Conservation (phyloP, 2,113 vertebrate species). For the Amphiprion ocellaris region DNA sequence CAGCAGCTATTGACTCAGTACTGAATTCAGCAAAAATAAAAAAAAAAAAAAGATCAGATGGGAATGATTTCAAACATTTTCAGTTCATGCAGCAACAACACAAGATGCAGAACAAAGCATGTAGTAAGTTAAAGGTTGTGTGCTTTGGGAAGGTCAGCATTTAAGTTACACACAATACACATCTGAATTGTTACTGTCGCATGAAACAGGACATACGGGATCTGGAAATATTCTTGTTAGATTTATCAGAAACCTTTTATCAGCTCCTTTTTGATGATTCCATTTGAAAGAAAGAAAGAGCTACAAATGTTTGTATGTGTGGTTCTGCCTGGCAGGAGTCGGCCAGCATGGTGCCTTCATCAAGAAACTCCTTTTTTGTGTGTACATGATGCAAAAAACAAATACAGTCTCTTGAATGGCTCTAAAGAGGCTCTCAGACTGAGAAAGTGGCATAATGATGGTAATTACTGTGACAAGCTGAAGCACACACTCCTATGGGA, state of each 20-base stretch:
- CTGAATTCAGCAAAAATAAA: conserved; percentile 13
- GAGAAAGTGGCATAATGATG: conserved; percentile 50
- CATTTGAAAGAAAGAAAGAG: background rate
- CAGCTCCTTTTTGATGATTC: background rate
- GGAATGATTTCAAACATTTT: conserved; percentile 25
- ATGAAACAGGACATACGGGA: background rate
- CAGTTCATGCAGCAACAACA: background rate
- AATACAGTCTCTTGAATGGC: conserved; percentile 43
- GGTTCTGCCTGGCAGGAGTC: conserved; percentile 7
- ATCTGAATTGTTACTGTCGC: background rate
- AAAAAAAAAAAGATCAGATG: conserved; percentile 19
- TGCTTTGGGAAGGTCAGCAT: background rate
- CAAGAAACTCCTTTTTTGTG: conserved; percentile 18
- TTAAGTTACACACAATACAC: background rate
- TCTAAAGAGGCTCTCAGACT: conserved; percentile 49
- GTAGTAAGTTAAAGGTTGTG: no score
- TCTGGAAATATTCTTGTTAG: background rate
- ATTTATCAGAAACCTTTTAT: background rate
- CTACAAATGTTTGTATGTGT: background rate
- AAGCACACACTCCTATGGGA: conserved; percentile 27
- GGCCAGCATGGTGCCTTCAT: conserved; percentile 21
- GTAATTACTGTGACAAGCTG: conserved; percentile 47
- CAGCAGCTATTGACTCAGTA: conserved; percentile 26
- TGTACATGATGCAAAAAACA: conserved; percentile 31
- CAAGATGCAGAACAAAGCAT: conserved; percentile 20